Base-by-base conservation (phyloP, 1,140 invertebrate genomes). In the Apis dorsata region DNA sequence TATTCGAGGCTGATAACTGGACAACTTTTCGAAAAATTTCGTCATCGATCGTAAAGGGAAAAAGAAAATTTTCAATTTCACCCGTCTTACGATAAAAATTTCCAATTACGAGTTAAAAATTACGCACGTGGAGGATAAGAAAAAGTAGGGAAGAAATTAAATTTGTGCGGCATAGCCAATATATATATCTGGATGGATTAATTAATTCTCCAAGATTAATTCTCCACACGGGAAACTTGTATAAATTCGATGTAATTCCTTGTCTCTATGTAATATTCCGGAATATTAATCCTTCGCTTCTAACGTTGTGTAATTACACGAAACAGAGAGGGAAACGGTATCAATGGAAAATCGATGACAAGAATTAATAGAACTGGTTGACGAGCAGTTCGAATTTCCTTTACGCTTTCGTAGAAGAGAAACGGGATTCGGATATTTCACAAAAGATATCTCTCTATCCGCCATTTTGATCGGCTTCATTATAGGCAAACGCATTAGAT, bases 401-500 rank as follows among this genome's bases (percentile, higher is more conserved):
- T 44, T 44, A 7, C 34, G 34, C 34, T 9, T 21, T 21, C 17
- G 59, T 19, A 60, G 21, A 34, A 34, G 44, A 19, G 19, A 21
- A 68, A 21, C 13, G 44, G 34, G 34, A 24, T 28, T 0, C 9
- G n/a, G 13, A 51, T 13, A 12, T 19, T 69, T 69, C 44, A 49
- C 21, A 5, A 17, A 7, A n/a, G 53, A 21, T 9, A 44, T 44
- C 34, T 44, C 34, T 11, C 19, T 17, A 1, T 13, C 53, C 44
- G 5, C 19, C 28, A 9, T 34, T 55, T 59, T 34, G 10, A 59
- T 73, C 19, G 15, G 21, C 10, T 44, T 73, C 53, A 28, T 73
- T 73, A 73, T 59, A 59, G 55, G 53, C 9, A 21, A 59, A 59
- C 28, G 55, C 55, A 73, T 59, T 73, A 73, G 24, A 55, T 12